Evolutionary conservation across 2,797 vertebrate species (phyloP), one percentile per base, ranked within the genome.

Genomic region (Enoplosus armatus): DNA sequence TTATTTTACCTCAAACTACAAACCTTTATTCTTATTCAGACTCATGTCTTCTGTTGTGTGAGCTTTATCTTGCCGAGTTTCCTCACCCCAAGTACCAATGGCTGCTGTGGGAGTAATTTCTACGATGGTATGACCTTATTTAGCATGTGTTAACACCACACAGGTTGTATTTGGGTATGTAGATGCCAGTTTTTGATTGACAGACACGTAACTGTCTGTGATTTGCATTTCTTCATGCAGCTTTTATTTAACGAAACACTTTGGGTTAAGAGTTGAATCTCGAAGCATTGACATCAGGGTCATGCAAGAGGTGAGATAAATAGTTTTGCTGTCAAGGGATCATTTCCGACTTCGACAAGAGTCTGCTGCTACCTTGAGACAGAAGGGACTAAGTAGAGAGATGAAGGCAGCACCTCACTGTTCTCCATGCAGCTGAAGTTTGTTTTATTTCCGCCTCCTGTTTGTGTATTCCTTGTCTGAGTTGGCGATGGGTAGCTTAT

Each of bases 71-170:
- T 20, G 50, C 35, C 43, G 8, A 51, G 37, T 54, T 26, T 59
- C 24, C 12, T 66, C 33, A 27, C 22, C 16, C 4, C n/a, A 24
- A 31, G 18, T 45, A 50, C 37, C 24, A 9, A 53, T 77, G 83
- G 84, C 87, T 88, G 85, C 77, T 82, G 79, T 90, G 87, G 53
- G 85, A 89, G 74, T 85, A 90, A 90, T 72, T 81, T 78, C 72
- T 64, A 2, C 16, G 16, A 62, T 45, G 33, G 10, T 45, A 29
- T 22, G 27, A 56, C 11, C 16, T 41, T 54, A 26, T 63, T 65
- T 31, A 62, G 27, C 53, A 24, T 53, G n/a, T 68, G 6, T 51
- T 5, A 73, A 74, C 60, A 37, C 50, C 39, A 18, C 14, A 45
- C n/a, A 3, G 11, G 20, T 18, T 43, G 65, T 26, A 37, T 79